Base-by-base conservation (phyloP, 2,888 invertebrate species). In the Tridacna crocea region DNA sequence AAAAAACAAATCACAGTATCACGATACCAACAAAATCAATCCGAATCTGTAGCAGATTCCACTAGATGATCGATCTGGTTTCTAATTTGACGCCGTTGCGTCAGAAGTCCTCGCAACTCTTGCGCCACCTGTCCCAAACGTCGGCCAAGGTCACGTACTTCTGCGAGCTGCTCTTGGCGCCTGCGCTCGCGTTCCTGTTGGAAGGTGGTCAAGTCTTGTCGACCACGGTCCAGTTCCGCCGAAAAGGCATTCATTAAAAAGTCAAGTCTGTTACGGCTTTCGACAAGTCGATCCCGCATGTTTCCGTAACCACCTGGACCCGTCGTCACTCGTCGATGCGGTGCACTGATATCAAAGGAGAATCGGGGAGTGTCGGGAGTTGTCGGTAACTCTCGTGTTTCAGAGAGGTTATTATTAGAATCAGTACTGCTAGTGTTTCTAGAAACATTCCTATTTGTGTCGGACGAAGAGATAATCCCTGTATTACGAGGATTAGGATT, bases 131-230 rank as follows among this genome's bases (percentile, higher is more conserved):
- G 89, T 26, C 90, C 90, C 11, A 92, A 85, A 24, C 92, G 88
- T 66, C 90, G 86, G 11, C 92, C 92, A 26, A 92, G 85, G 46
- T 91, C 90, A 15, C 90, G 83, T 6, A 93, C 92, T 81, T 93
- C 93, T 4, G 90, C 86, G 61, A 93, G 76, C 83, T 93, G 92
- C 72, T 92, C 91, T 47, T 88, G 89, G 0, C 91, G 88, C 75
- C 90, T 87, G 15, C 89, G 87, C 74, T 91, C 92, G 12, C 91
- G 86, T 72, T 91, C 90, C 68, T 87, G 84, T 79, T 92, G 91
- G 77, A 91, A 91, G 19, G 90, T 88, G 3, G 89, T 85, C 72
- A 91, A 79, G 70, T 90, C 91, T 22, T 88, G 86, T 13, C 90
- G 88, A 11, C 90, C 90, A 36, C 90, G 82, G 61, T 92, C 91